Percentiles rank a stretch among this genome's conserved stretches.
phyloP scores from a whole-genome alignment of 2,113 vertebrate genomes.

The Vanacampus margaritifer region DNA sequence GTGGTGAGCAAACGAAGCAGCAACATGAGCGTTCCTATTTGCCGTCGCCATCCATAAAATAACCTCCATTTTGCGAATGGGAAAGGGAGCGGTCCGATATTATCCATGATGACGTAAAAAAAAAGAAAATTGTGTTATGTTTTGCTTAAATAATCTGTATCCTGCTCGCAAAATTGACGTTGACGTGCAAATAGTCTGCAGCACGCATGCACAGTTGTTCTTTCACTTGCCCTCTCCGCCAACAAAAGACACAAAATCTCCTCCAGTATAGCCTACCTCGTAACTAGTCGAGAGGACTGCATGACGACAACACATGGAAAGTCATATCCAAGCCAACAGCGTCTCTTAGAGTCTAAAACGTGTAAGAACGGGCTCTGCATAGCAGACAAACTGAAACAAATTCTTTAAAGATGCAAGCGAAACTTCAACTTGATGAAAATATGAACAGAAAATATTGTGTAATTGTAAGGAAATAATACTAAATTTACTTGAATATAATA shows the following conservation, averaged over 20 bases:
- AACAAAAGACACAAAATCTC: background rate
- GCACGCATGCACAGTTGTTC: background rate
- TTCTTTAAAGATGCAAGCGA: no score
- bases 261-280: background rate
- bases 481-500: no score
- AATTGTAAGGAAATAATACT: no score
- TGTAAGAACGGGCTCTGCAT: background rate
- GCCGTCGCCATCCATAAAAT: background rate
- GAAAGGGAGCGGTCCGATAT: background rate
- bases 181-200: no score
- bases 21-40: conserved; percentile 6
- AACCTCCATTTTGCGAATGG: conserved; percentile 15
- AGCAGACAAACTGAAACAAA: no score
- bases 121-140: background rate
- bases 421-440: no score
- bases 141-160: background rate
- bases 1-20: background rate
- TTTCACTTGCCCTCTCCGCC: background rate
- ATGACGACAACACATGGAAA: background rate
- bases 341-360: conserved; percentile 34
- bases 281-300: background rate
- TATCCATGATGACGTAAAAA: background rate
- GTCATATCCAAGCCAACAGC: conserved; percentile 27
- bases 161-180: background rate
- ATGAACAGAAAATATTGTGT: no score